Evolutionary conservation across 2,797 vertebrate species (phyloP).

Genomic region (Sarcophilus harrisii): DNA sequence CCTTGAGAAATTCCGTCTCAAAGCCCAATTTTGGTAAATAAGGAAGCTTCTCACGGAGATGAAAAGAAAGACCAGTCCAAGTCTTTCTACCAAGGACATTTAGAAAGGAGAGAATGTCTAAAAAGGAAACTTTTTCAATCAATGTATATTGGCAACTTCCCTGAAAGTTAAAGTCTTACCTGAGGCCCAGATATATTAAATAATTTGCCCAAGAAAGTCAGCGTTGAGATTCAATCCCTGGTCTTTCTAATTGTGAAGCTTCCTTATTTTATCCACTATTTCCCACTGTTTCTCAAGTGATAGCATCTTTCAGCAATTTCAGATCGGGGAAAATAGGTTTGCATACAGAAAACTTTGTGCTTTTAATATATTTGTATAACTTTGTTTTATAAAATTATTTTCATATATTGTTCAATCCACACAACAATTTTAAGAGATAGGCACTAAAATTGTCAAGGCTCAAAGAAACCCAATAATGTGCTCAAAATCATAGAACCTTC

Average conservation of each 20-base stretch:
- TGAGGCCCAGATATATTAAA: neutral
- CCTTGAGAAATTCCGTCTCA: neutral
- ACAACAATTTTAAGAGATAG: neutral
- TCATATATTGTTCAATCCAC: neutral
- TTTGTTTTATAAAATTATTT: neutral
- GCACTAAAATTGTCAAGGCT: neutral
- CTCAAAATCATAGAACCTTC: neutral
- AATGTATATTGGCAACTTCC: neutral
- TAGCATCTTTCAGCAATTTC: neutral
- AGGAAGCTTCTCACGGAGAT: neutral
- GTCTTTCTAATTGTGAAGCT: neutral
- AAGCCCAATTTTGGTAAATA: too few relatives aligned
- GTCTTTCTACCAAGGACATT: neutral
- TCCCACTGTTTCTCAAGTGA: neutral
- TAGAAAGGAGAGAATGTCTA: neutral
- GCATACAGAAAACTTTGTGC: neutral
- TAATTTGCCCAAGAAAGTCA: neutral
- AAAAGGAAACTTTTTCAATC: neutral
- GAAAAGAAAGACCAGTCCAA: neutral
- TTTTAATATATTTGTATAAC: neutral
- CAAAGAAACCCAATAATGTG: neutral
- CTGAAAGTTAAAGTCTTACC: neutral
- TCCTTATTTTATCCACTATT: neutral
- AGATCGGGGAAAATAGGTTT: neutral
- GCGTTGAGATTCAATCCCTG: neutral